These are phyloP conservation scores for Clytia hemisphaerica DNA, from an alignment of 30 jellyfish, hydroid and myxozoan species.

Conservation along the genomic window DNA sequence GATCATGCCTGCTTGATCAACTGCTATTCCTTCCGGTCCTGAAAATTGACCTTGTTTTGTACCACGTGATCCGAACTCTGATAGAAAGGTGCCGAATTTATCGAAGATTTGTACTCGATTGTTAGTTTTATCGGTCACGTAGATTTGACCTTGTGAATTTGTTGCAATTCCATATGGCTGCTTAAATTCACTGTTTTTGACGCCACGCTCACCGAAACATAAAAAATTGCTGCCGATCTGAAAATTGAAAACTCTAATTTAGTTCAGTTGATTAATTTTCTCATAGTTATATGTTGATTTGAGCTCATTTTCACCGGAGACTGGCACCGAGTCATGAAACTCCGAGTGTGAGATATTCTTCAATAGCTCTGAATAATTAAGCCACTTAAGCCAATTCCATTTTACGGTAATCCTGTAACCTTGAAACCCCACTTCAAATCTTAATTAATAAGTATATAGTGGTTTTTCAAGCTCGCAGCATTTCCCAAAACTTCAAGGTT, in stretches of 20 bases:
- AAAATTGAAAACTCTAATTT: background rate
- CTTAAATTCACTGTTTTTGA: conserved; percentile 63
- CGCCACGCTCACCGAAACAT: conserved; percentile 68
- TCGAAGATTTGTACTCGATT: conserved; percentile 79
- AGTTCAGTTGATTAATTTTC: too few species aligned
- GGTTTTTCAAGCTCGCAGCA: too few species aligned
- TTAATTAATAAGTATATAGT: too few species aligned
- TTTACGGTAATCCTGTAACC: too few species aligned
- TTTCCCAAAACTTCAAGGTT: too few species aligned
- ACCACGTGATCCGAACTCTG: conserved; percentile 80
- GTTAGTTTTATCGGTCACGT: conserved; percentile 82
- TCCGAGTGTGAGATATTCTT: too few species aligned
- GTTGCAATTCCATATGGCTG: conserved; percentile 89
- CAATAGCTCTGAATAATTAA: too few species aligned
- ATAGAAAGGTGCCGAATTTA: conserved; percentile 52
- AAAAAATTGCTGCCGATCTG: conserved; percentile 58
- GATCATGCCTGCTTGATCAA: conserved; percentile 77
- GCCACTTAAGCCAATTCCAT: too few species aligned
- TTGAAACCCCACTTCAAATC: too few species aligned
- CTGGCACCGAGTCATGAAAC: too few species aligned
- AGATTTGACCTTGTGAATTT: conserved; percentile 56
- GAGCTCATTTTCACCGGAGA: too few species aligned
- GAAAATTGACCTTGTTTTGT: conserved; percentile 80
- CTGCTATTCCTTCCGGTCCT: conserved; percentile 89
- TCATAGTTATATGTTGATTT: too few species aligned